Evolutionary conservation across 2,113 vertebrate genomes (phyloP), one percentile per base, ranked within the genome.

Genomic region (Nerophis lumbriciformis): DNA sequence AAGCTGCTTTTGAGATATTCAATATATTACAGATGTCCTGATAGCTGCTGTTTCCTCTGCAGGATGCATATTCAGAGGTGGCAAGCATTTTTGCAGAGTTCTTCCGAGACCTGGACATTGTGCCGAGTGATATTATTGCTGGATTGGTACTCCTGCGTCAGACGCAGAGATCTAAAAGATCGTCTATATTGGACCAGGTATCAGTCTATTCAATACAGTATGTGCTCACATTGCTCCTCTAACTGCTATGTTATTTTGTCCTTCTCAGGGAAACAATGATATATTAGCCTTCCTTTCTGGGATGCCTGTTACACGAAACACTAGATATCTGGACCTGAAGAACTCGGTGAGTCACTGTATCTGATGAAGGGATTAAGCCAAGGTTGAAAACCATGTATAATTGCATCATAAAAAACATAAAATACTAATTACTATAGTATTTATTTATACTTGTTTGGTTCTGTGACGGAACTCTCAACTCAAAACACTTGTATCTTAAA

Each of bases 41-140:
- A 59, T 57, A n/a, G 44, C 9, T 57, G 48, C 28, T 61, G 21
- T 37, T 72, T 69, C 15, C 11, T 60, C 16, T 83, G 66, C 81
- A 98, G 96, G 97, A 99, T 1, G 97, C 97, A 9, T 99, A 99
- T 84, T 98, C 95, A 0, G 97, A 99, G 84, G 97, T 99, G n/a
- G 97, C 97, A 71, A 95, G 96, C 89, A 93, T 99, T 78, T 98
- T 99, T 15, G 96, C 97, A 0, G 96, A 99, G 77, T 99, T 99
- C 71, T 99, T 99, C 89, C 92, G 96, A 72, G 97, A 99, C 83
- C 91, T 99, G 66, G 97, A 99, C 88, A 98, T 99, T 6, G 97
- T 99, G 56, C 97, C 97, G 0, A 98, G 95, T 0, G 97, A 99
- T 89, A 98, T 99, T 83, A 99, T 99, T 1, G 97, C 97, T 0